Evolutionary conservation across 2,888 invertebrate genomes (phyloP), one percentile per base, ranked within the genome.

Genomic region (Tenthredo amoena): DNA sequence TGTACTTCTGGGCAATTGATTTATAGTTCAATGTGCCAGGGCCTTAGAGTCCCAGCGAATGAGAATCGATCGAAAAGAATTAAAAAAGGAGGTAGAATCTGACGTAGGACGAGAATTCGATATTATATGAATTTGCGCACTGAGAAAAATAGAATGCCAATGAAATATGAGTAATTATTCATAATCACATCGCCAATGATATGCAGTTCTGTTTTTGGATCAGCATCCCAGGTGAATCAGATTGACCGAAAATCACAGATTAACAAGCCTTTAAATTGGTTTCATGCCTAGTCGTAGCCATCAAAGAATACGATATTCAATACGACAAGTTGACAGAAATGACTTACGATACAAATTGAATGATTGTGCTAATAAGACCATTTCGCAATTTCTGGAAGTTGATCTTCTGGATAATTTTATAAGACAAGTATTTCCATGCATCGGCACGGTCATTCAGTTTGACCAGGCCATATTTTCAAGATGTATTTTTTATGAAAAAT

Each of bases 181-280:
- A 74, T 26, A 18, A 37, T 65, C 91, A 95, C 94, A 91, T 81
- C 95, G 93, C 96, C 96, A 96, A 85, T 95, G 94, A 88, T 94
- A 95, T 86, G 94, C 95, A 97, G 91, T 97, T 97, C 86, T 97
- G 43, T 94, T 90, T 97, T 97, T 1, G 96, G 95, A 93, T 97
- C 97, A 1, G 96, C 95, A 1, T 97, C 97, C 86, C 93, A 93
- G 43, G 12, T 43, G 12, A 12, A 43, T 43, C 43, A 12, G 12
- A 43, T 12, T 1, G 15, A 68, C 26, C 1, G 12, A 31, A 21
- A 68, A 68, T 26, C 15, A 21, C 31, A 21, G 34, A 68, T 5
- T 31, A 68, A 5, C 7, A 62, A 62, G n/a, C 26, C 31, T 15
- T 5, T 26, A 0, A 68, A 31, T 34, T 21, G 68, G 15, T 34